Evolutionary conservation across 1,140 invertebrate genomes (phyloP), one percentile per base, ranked within the genome.

Genomic region (Andricus grossulariae): DNA sequence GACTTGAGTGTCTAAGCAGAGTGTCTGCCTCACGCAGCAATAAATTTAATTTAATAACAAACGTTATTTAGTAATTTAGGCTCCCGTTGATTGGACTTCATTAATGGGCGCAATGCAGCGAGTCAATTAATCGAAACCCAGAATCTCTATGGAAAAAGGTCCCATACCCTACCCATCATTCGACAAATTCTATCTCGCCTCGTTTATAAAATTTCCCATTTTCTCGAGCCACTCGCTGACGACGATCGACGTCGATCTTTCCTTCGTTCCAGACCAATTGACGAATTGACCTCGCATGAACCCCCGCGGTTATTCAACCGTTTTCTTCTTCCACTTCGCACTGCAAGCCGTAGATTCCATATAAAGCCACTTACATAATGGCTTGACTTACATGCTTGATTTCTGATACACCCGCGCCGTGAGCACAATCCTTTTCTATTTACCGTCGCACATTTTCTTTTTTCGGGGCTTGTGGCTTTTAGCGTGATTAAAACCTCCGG

Each of bases 261-360:
- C 60, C 60, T 84, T 80, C 77, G 82, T 79, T 52, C 52, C 66
- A 80, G 80, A 79, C 82, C 83, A 84, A 82, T 80, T 80, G 73
- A 50, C 72, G 66, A 82, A 81, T 81, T 82, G 78, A 73, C 78
- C 74, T 76, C 51, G 60, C 72, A 75, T 80, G 66, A 72, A 72
- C 51, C 71, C 16, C 54, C 71, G 71, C 75, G 70, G 54, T 39
- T 45, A 51, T 52, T 71, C 25, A 54, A 52, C 21, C 73, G 18
- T 74, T 57, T 54, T 55, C 73, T 75, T 75, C 73, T 21, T 66
- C 32, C 6, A 18, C 32, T 32, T 66, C 60, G 21, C 60, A 66
- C 60, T 66, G 21, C 12, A 16, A 66, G 32, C 39, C 13, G 60
- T 39, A 16, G 32, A 66, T 66, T 66, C 32, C 55, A 57, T 57